phyloP scores from a whole-genome alignment of 2,113 vertebrate species.

The Gopherus flavomarginatus region DNA sequence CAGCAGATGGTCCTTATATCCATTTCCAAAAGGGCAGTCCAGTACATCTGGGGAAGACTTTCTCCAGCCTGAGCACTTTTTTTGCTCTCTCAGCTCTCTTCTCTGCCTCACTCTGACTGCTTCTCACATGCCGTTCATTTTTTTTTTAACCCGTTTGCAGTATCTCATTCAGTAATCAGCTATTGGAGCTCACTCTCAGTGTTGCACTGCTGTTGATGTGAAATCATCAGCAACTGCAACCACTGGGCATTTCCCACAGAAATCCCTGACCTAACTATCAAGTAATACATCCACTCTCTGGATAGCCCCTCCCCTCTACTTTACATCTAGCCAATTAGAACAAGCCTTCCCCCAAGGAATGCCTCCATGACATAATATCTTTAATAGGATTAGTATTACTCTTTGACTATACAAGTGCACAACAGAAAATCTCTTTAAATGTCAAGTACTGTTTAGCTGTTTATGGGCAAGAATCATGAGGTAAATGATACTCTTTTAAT shows the following conservation, averaged over 20 bases:
- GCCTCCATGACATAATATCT: constrained; percentile 78
- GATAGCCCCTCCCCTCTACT: constrained; percentile 72
- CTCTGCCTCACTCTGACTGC: constrained; percentile 65
- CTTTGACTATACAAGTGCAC: constrained; percentile 85
- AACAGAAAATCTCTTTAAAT: constrained; percentile 75
- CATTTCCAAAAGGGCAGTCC: constrained; percentile 78
- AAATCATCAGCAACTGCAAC: constrained; percentile 87
- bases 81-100: constrained; percentile 50
- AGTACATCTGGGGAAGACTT: constrained; percentile 59
- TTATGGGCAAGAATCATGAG: constrained; percentile 12
- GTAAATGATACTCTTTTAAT: not conserved
- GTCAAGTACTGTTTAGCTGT: constrained; percentile 75
- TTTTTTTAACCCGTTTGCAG: constrained; percentile 49
- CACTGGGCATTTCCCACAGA: constrained; percentile 84
- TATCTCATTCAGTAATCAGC: constrained; percentile 58
- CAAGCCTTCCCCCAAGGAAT: constrained; percentile 63
- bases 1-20: constrained; percentile 79
- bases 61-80: constrained; percentile 64
- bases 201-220: constrained; percentile 77
- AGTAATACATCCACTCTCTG: constrained; percentile 77
- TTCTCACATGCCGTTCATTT: constrained; percentile 23
- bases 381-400: constrained; percentile 87
- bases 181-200: constrained; percentile 18
- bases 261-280: constrained; percentile 79
- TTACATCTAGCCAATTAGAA: constrained; percentile 77